Evolutionary conservation across 2,888 invertebrate species (phyloP), one percentile per base, ranked within the genome.

Genomic region (Lysandra bellargus): DNA sequence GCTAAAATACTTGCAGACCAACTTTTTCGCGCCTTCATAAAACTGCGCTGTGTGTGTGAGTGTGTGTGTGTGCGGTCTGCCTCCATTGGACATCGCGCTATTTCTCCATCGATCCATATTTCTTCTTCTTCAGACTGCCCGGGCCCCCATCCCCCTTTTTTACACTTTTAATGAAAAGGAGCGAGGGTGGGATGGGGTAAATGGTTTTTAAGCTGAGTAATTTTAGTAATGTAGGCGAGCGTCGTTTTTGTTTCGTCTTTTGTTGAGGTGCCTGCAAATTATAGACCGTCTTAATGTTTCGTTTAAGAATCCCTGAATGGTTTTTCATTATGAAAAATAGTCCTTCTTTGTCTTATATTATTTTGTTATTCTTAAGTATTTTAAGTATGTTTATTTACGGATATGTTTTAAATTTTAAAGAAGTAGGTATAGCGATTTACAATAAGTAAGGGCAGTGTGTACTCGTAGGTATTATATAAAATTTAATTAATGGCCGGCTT

Each of bases 81-180:
- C 89, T 90, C 89, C 90, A 94, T 94, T 94, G 94, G 94, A 92
- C 94, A 93, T 91, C 80, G 88, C 88, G 94, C 93, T 90, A 94
- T 94, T 95, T 95, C 95, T 95, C 95, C 95, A 95, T 95, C 93
- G 95, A 95, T 95, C 95, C 95, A 95, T 95, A 95, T 95, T 95
- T 95, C 95, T 95, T 95, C 91, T 93, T 94, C 94, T 94, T 93
- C 87, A 92, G 92, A 92, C 92, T 91, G 91, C 84, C 91, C 85
- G 84, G 80, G 80, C 79, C 80, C 83, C 81, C 83, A 81, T 83
- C 86, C 86, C 86, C 87, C 84, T 93, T 94, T 94, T 94, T 93
- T 94, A 93, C 93, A 93, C 91, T 93, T 94, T 94, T 94, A 93
- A 93, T 92, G 93, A 92, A 92, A 90, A 91, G 90, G 92, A 89